A percentile compares a stretch with the other conserved stretches of the same genome.
phyloP scores from a whole-genome alignment of 2,113 vertebrate species.

The Callospermophilus lateralis region DNA sequence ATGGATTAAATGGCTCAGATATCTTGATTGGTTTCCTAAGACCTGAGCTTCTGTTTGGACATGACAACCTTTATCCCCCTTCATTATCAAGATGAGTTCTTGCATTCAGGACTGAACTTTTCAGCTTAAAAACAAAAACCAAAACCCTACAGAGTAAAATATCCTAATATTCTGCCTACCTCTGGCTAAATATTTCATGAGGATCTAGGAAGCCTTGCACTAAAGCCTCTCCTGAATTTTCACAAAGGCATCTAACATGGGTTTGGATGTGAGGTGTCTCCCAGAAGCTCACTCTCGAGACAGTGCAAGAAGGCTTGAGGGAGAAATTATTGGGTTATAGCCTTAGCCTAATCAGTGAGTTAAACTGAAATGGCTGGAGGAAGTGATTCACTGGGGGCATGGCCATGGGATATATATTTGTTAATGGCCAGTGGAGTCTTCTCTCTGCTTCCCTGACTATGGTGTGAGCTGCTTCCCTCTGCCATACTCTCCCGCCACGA shows the following conservation, averaged over 20 bases:
- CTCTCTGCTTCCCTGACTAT: too few species aligned
- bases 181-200: neutral
- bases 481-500: too few species aligned
- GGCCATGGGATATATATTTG: too few species aligned
- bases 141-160: neutral
- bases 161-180: neutral
- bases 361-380: too few species aligned
- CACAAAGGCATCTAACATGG: neutral
- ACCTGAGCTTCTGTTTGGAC: neutral
- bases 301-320: too few species aligned
- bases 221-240: neutral
- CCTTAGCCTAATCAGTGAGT: too few species aligned
- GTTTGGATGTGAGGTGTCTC: too few species aligned
- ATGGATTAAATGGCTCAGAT: neutral
- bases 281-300: too few species aligned
- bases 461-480: too few species aligned
- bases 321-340: too few species aligned
- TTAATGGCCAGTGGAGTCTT: too few species aligned
- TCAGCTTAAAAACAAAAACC: neutral
- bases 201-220: neutral
- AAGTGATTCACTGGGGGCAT: too few species aligned
- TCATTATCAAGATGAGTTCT: neutral
- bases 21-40: neutral
- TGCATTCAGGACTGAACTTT: neutral
- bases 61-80: neutral